Evolutionary conservation across 2,888 invertebrate genomes (phyloP), one percentile per base, ranked within the genome.

Genomic region (Bellardia pandia): DNA sequence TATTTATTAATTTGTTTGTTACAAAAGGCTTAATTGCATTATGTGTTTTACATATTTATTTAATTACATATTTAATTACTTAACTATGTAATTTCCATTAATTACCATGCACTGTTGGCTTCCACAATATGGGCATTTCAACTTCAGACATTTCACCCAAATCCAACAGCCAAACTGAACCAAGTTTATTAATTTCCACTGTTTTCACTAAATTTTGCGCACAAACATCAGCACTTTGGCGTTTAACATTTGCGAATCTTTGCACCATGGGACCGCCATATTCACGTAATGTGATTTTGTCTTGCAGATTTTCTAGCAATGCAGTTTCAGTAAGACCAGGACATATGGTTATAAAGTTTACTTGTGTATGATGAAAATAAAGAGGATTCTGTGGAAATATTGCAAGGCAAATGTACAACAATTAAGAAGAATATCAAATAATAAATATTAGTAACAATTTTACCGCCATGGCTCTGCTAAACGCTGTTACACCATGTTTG

Each of bases 401-500:
- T 16, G 45, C 5, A 69, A 82, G 53, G 6, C 58, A 30, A 77
- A 56, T 5, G n/a, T 16, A 71, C 45, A 37, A 13, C 53, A 30
- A 6, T 9, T 62, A 3, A 51, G 23, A 56, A 56, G 3, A 23
- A 64, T n/a, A n/a, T n/a, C n/a, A n/a, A n/a, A n/a, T n/a, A n/a
- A n/a, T 74, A 13, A 56, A 45, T 23, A 5, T 9, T 9, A n/a
- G 16, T 9, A 69, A 7, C 42, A 69, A 37, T 51, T 90, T 85
- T 89, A 94, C 94, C 53, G 92, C 90, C 72, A 94, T 80, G 3
- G 90, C 85, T 13, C 92, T 91, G 1, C 92, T 93, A 72, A 94
- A 93, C 9, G 93, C 92, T n/a, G 93, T 90, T 2, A 94, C 92
- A 0, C 93, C 94, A 4, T 91, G 91, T 81, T 94, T 94, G 51